phyloP scores from a whole-genome alignment of 1,140 invertebrate genomes.

The Caenorhabditis brenneri region DNA sequence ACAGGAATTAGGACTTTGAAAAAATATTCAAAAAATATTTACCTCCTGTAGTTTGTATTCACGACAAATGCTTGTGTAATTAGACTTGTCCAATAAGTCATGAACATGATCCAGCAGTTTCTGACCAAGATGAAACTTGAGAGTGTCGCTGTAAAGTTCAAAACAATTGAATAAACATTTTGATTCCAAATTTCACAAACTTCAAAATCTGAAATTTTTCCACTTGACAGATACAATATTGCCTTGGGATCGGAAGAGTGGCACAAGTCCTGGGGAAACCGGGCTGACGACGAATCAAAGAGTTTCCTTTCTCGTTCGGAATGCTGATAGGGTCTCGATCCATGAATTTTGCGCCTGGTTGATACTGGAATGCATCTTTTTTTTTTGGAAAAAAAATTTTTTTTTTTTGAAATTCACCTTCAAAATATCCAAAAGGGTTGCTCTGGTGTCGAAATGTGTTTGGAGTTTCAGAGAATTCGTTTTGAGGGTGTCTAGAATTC shows the following conservation, averaged over 20 bases:
- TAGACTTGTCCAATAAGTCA: too few relatives aligned
- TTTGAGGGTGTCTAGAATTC: not conserved
- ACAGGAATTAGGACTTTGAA: too few relatives aligned
- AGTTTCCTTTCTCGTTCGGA: not conserved
- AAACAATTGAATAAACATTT: not conserved
- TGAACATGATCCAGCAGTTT: not conserved
- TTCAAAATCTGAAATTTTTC: not conserved
- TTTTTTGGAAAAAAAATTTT: too few relatives aligned
- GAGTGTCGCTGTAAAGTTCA: not conserved
- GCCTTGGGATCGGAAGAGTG: not conserved
- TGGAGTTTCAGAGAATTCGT: slow-evolving; percentile 50
- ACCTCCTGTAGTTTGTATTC: too few relatives aligned
- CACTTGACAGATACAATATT: not conserved
- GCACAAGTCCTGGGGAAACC: not conserved
- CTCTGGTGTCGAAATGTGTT: not conserved
- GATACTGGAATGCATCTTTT: not conserved
- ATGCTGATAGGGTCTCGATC: not conserved
- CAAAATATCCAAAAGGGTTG: not conserved
- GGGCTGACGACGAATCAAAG: not conserved
- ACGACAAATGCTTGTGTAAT: too few relatives aligned
- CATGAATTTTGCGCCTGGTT: not conserved
- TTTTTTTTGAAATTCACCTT: not conserved
- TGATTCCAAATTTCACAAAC: not conserved
- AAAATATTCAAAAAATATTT: too few relatives aligned
- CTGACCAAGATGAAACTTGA: not conserved